Evolutionary conservation across 2,888 invertebrate genomes (phyloP).

Genomic region (Peribatodes rhomboidaria): DNA sequence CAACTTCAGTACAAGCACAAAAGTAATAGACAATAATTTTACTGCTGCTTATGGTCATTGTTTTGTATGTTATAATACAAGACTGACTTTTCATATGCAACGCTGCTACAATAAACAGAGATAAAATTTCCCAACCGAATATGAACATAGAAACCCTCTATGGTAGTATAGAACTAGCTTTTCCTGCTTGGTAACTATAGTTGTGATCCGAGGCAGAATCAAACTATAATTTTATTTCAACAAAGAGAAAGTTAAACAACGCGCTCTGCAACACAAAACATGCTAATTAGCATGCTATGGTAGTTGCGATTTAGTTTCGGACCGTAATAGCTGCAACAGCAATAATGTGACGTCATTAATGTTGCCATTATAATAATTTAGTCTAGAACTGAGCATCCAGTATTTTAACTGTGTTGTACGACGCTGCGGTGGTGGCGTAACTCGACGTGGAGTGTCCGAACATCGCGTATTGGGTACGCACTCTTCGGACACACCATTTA

Average conservation of each 20-base stretch:
- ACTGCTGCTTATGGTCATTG: no score
- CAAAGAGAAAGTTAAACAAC: slow-evolving; percentile 9
- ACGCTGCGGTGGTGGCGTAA: neutral
- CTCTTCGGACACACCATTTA: no score
- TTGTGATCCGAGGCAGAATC: slow-evolving; percentile 5
- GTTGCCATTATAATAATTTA: slow-evolving; percentile 6
- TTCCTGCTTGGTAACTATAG: neutral
- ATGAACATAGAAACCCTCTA: no score
- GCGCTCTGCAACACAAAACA: slow-evolving; percentile 3
- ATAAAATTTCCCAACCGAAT: no score
- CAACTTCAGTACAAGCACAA: no score
- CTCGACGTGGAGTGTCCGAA: neutral
- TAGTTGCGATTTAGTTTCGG: slow-evolving; percentile 20
- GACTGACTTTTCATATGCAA: no score
- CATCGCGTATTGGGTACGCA: no score
- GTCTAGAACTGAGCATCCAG: neutral
- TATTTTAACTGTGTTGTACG: neutral
- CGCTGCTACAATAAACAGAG: no score
- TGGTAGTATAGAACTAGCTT: no score
- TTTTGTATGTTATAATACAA: no score
- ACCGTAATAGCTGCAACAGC: neutral
- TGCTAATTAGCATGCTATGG: slow-evolving; percentile 18
- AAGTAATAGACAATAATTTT: no score
- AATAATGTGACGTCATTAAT: slow-evolving; percentile 14
- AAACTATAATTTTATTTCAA: neutral